Evolutionary conservation across 2,797 vertebrate species (phyloP).

Genomic region (Tapera naevia): DNA sequence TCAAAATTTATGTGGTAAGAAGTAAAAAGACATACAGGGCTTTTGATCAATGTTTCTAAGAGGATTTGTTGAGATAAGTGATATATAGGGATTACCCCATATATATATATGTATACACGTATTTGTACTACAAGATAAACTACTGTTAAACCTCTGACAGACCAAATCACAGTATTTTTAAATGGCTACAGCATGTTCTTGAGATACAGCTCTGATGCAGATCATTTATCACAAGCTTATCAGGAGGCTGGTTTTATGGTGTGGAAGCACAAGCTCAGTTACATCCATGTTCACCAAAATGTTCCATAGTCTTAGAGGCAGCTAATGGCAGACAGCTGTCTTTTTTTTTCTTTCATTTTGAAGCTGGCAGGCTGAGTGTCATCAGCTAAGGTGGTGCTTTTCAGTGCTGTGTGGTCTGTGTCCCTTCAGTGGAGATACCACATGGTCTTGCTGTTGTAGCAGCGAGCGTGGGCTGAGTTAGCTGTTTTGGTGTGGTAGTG

Average conservation of each 20-base stretch:
- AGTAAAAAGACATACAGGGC: background rate
- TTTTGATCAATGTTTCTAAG: background rate
- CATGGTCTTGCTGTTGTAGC: background rate
- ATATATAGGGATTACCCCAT: background rate
- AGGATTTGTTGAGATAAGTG: constrained; percentile 23
- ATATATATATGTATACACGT: background rate
- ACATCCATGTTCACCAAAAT: background rate
- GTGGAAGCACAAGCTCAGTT: background rate
- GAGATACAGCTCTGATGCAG: background rate
- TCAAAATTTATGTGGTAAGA: background rate
- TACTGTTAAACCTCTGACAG: background rate
- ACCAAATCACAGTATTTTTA: background rate
- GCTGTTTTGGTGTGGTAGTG: rapidly evolving
- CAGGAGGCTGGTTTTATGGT: background rate
- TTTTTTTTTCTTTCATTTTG: background rate
- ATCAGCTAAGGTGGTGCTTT: background rate
- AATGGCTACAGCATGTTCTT: background rate
- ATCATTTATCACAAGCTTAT: background rate
- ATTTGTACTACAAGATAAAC: background rate
- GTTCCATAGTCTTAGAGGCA: background rate
- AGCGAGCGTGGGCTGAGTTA: rapidly evolving
- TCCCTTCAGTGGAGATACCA: background rate
- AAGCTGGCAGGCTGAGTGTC: background rate
- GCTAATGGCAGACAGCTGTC: background rate
- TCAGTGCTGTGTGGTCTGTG: background rate